Evolutionary conservation across 2,113 vertebrate genomes (phyloP), one percentile per base, ranked within the genome.

Genomic region (Thryonomys swinderianus): DNA sequence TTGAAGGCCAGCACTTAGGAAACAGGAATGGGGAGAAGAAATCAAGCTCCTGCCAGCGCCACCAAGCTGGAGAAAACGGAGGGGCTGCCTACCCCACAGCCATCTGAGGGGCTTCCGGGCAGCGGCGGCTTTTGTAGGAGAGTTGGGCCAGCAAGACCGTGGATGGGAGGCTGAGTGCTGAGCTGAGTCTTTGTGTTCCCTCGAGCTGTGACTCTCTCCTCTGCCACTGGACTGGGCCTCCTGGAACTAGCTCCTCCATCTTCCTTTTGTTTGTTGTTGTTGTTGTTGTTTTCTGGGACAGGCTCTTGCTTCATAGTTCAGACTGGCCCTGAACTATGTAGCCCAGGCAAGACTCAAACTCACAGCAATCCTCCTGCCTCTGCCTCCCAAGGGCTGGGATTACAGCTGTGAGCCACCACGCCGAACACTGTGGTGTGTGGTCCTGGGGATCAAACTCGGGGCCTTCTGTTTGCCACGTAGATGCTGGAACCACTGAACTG

Each of bases 51-150:
- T 82, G 16, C 21, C 3, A 8, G 73, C 25, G 73, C 25, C 55
- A 61, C 12, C n/a, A 42, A 27, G 14, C 55, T 18, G 30, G 79
- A 18, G 23, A 57, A 42, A 27, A 17, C 42, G 78, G 23, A 81
- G 55, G n/a, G 53, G 21, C 25, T 61, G 27, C 13, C 51, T 13
- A 40, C 13, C n/a, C 7, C 79, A 17, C 25, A 8, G 37, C 25
- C 57, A 55, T 5, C 25, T 11, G 21, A 11, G 16, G 23, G n/a
- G 7, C 14, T 30, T 14, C 4, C 1, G 14, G 6, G 6, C 1
- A 13, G 25, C 30, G 61, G 30, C 25, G 3, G n/a, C 57, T 53
- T 48, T 42, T 17, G 7, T 42, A 17, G 13, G 37, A 81, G n/a
- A 20, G 2, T 25, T 2, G 55, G 40, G 53, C 8, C 74, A 53